Percentiles rank a stretch among this genome's conserved stretches.
Conservation (phyloP, 1,140 invertebrate species). For the Cyclina sinensis region DNA sequence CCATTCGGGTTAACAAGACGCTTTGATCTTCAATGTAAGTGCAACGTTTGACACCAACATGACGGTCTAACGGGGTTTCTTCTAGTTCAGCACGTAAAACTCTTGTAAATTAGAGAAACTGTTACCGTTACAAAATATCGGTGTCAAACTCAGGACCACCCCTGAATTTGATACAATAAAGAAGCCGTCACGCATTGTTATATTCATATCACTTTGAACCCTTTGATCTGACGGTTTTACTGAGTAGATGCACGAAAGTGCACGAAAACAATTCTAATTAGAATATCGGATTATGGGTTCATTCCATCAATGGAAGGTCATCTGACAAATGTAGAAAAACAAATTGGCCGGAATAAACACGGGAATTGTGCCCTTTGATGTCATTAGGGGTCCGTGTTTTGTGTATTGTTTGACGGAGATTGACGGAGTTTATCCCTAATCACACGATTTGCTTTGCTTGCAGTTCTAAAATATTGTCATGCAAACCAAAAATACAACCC, state of each 20-base stretch:
- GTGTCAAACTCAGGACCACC: conserved; percentile 47
- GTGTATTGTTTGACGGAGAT: conserved; percentile 18
- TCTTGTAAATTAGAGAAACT: conserved; percentile 44
- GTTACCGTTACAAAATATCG: conserved; percentile 46
- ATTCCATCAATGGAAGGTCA: conserved; percentile 1
- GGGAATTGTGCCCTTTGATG: conserved; percentile 32
- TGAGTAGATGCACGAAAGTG: conserved; percentile 30
- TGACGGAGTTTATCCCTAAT: background rate
- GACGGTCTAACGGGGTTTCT: conserved; percentile 23
- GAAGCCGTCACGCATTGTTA: conserved; percentile 38
- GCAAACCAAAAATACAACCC: background rate
- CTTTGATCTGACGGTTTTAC: conserved; percentile 63
- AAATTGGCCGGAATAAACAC: conserved; percentile 56
- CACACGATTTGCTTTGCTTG: background rate
- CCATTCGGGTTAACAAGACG: background rate
- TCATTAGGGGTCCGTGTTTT: background rate
- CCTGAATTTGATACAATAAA: conserved; percentile 47
- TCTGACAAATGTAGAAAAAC: conserved; percentile 34
- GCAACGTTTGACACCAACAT: conserved; percentile 54
- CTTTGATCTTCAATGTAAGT: conserved; percentile 52
- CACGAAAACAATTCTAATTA: conserved; percentile 50
- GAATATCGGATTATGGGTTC: conserved; percentile 61
- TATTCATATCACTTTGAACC: conserved; percentile 10
- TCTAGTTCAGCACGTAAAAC: conserved; percentile 43
- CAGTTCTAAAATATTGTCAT: background rate